These are phyloP conservation scores for Carettochelys insculpta DNA, from an alignment of 2,113 vertebrate species.

Conservation along the genomic window DNA sequence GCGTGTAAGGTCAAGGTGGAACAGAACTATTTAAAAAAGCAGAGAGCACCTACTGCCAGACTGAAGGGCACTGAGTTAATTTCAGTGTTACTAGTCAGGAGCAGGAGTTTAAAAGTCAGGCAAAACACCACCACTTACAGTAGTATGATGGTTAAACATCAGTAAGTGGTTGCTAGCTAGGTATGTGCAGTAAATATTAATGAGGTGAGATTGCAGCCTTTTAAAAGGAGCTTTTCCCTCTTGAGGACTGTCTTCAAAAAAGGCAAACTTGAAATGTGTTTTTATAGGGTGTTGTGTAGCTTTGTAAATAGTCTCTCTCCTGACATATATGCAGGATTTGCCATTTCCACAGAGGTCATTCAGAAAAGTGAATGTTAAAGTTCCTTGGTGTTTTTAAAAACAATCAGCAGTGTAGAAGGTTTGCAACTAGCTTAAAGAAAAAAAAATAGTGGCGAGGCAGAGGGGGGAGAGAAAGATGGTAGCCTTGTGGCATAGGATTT, in stretches of 20 bases:
- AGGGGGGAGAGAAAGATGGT: neutral
- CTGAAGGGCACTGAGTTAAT: constrained; percentile 14
- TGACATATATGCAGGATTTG: fast-evolving
- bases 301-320: neutral
- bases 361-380: neutral
- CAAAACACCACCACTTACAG: neutral
- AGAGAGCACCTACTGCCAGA: neutral
- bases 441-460: neutral
- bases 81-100: constrained; percentile 21
- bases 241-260: constrained; percentile 3
- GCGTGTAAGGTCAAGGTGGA: neutral
- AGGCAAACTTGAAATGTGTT: neutral
- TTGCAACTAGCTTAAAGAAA: neutral
- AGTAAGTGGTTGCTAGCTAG: neutral
- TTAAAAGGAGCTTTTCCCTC: neutral
- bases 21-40: neutral
- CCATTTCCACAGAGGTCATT: neutral
- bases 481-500: neutral
- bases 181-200: constrained; percentile 6
- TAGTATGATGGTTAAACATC: neutral
- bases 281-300: neutral
- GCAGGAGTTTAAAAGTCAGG: neutral
- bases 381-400: neutral
- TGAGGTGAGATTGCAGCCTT: constrained; percentile 4
- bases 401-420: neutral